A percentile compares a stretch with the other conserved stretches of the same genome.
phyloP scores from a whole-genome alignment of 2,113 vertebrate species.

The Clupea harengus region DNA sequence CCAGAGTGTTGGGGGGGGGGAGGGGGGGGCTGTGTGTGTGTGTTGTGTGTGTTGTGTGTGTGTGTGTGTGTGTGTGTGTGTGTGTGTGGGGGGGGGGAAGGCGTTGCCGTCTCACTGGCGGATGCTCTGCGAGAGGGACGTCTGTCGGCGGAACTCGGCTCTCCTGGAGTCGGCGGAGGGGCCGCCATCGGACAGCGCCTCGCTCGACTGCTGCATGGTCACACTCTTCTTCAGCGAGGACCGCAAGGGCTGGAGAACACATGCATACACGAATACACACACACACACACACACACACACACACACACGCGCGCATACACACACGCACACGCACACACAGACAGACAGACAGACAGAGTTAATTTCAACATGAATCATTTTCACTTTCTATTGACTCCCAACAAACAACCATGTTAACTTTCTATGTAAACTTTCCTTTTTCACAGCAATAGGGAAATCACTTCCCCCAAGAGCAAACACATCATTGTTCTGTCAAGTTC shows the following conservation, averaged over 20 bases:
- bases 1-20: not conserved
- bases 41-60: not conserved
- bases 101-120: conserved; percentile 76
- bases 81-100: not conserved
- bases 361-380: too few relatives aligned
- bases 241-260: conserved; percentile 69
- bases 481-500: not conserved
- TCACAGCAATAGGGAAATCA: not conserved
- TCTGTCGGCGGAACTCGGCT: conserved; percentile 76
- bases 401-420: too few relatives aligned
- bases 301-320: not conserved
- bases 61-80: not conserved
- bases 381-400: too few relatives aligned
- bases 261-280: not conserved
- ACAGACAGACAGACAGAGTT: not conserved
- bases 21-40: not conserved
- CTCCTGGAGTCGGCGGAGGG: conserved; percentile 56
- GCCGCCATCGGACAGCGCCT: conserved; percentile 52
- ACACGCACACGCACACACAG: not conserved
- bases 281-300: conserved; percentile 17
- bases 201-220: conserved; percentile 72
- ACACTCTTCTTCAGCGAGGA: conserved; percentile 75
- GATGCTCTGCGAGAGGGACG: conserved; percentile 91
- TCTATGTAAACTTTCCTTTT: too few relatives aligned
- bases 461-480: not conserved